These are phyloP conservation scores for Andrena bucephala DNA, from an alignment of 2,888 invertebrate species.

Conservation along the genomic window DNA sequence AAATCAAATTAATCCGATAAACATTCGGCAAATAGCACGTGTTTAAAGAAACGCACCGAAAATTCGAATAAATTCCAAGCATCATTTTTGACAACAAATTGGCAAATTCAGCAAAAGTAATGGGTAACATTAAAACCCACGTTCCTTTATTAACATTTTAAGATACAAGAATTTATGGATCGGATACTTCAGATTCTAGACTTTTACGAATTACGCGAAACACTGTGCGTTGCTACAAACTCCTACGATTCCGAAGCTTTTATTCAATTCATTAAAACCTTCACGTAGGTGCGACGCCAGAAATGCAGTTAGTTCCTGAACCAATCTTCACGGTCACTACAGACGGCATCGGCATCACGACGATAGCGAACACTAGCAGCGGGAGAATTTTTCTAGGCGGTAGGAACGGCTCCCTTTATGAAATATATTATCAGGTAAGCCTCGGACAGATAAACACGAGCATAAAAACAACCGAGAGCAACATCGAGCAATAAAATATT, in stretches of 20 bases:
- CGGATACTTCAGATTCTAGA: too few relatives aligned
- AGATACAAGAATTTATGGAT: too few relatives aligned
- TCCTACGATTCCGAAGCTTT: not conserved
- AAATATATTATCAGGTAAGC: slow-evolving; percentile 95
- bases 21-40: too few relatives aligned
- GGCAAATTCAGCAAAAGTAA: too few relatives aligned
- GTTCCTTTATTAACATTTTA: too few relatives aligned
- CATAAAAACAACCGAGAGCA: not conserved
- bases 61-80: too few relatives aligned
- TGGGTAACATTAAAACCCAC: too few relatives aligned
- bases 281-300: slow-evolving; percentile 86
- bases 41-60: too few relatives aligned
- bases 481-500: not conserved
- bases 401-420: slow-evolving; percentile 97
- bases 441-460: slow-evolving; percentile 6
- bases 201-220: too few relatives aligned
- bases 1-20: too few relatives aligned
- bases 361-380: slow-evolving; percentile 91
- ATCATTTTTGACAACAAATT: too few relatives aligned
- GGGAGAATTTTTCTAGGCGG: slow-evolving; percentile 98
- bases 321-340: slow-evolving; percentile 97
- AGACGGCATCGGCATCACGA: slow-evolving; percentile 94
- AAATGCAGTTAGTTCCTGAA: slow-evolving; percentile 96
- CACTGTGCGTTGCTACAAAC: not conserved
- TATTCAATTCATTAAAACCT: slow-evolving; percentile 10